Base-by-base conservation (phyloP, 2,797 vertebrate species). In the Cetoscarus ocellatus region DNA sequence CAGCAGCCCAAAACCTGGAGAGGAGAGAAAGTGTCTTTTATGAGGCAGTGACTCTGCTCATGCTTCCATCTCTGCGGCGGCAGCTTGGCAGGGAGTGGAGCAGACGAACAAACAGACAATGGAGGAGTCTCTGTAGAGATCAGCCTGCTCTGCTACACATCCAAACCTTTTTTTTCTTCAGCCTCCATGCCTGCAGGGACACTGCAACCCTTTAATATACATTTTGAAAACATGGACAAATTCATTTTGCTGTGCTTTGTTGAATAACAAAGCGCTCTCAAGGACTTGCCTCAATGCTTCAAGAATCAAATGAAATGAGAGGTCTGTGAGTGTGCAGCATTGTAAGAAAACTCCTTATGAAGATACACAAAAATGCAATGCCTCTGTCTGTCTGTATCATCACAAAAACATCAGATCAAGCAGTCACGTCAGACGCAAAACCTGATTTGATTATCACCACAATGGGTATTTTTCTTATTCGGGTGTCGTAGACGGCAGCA, bases 81-180 rank as follows among this genome's bases (percentile, higher is more conserved):
- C 62, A 18, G 66, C 72, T 88, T 88, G 90, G 86, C 86, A 81
- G 70, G 17, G 68, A 81, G 72, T 64, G 69, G 57, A 86, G 65
- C 84, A 86, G 79, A 86, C 83, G 42, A 50, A 56, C 70, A 76
- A 44, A 75, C 70, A 91, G 75, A 93, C 90, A 89, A 91, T 82
- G 52, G 73, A 73, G 51, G 59, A 74, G 86, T 79, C 86, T 88
- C 88, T 57, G 38, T 61, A 48, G 83, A 86, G 80, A 90, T 86
- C 78, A 73, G 87, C 61, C 82, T 54, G 66, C 76, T 54, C 77
- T 42, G 68, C 67, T 50, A 68, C 75, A 69, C 18, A 14, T 79
- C 74, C 73, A 61, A 54, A 56, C 36, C 53, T 75, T 74, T n/a
- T 39, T 39, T 36, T 44, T 36, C 62, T 75, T 42, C 64, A 42